Evolutionary conservation across 2,888 invertebrate genomes (phyloP).

Genomic region (Mechanitis mazaeus): DNA sequence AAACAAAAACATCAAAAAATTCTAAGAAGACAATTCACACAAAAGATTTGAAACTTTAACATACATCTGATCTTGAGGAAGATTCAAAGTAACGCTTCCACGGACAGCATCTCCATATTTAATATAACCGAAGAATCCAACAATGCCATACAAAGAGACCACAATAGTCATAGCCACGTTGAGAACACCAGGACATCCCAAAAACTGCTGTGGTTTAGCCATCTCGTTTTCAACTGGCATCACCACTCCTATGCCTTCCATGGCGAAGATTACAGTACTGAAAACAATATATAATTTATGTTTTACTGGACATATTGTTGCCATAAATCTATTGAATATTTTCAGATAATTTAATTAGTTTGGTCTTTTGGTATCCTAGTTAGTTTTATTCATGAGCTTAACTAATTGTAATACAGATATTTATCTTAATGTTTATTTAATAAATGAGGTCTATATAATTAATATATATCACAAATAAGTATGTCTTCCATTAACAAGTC

Average conservation of each 20-base stretch:
- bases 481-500: too few species aligned
- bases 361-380: too few species aligned
- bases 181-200: slow-evolving; percentile 89
- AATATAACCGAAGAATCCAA: slow-evolving; percentile 94
- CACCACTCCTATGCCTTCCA: slow-evolving; percentile 96
- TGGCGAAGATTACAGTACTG: slow-evolving; percentile 96
- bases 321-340: too few species aligned
- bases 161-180: slow-evolving; percentile 91
- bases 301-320: too few species aligned
- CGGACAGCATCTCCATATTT: slow-evolving; percentile 84
- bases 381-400: too few species aligned
- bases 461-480: too few species aligned
- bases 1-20: too few species aligned
- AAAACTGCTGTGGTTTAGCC: slow-evolving; percentile 86
- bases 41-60: slow-evolving; percentile 39
- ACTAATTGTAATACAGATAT: not conserved
- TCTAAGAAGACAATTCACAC: too few species aligned
- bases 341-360: too few species aligned
- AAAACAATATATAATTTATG: slow-evolving; percentile 15
- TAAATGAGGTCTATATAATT: too few species aligned
- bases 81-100: slow-evolving; percentile 89
- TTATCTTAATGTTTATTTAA: not conserved
- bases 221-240: slow-evolving; percentile 96
- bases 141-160: slow-evolving; percentile 83
- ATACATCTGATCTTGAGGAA: slow-evolving; percentile 82